Conservation (phyloP, 1,140 invertebrate species). For the Scylla paramamosain region DNA sequence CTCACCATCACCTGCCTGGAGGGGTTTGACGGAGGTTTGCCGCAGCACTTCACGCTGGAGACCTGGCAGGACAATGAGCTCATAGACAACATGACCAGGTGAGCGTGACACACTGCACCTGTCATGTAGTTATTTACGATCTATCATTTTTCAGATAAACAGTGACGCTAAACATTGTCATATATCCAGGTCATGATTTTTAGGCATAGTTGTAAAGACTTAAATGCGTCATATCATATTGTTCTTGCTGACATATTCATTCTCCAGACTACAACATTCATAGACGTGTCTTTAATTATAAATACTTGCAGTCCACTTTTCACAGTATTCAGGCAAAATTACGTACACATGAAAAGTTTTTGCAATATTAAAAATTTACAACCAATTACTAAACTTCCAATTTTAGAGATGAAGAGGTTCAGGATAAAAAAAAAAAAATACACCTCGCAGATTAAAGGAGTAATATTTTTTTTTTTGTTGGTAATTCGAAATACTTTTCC, state of each 20-base stretch:
- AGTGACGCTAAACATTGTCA: no score
- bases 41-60: conserved; percentile 64
- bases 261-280: no score
- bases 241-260: no score
- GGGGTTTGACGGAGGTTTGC: conserved; percentile 63
- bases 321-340: no score
- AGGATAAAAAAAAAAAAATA: no score
- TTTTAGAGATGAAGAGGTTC: background rate
- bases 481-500: background rate
- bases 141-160: background rate
- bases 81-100: conserved; percentile 54
- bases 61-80: conserved; percentile 61
- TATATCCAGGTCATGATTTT: no score
- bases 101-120: background rate
- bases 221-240: no score
- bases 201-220: no score
- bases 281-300: no score
- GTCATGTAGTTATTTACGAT: background rate
- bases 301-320: no score
- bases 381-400: background rate
- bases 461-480: background rate
- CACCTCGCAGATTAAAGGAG: background rate
- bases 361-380: no score
- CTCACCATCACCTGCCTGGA: conserved; percentile 59
- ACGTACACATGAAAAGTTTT: no score